Evolutionary conservation across 2,888 invertebrate species (phyloP), one percentile per base, ranked within the genome.

Genomic region (Dascillus cervinus): DNA sequence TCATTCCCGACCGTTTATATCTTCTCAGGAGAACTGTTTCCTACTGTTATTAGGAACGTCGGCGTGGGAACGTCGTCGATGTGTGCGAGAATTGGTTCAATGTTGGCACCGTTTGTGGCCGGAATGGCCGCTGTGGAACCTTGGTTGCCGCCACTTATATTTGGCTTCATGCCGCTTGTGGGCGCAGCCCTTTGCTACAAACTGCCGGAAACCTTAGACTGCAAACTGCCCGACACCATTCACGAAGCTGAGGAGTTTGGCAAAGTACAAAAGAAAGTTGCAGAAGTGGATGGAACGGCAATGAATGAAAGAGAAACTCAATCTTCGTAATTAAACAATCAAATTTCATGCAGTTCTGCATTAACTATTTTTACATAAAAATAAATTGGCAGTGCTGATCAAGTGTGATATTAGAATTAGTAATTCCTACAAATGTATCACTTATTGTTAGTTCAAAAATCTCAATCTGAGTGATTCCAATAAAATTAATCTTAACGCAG

Each of bases 31-130:
- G 92, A 92, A 64, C 60, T 90, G 8, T 91, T 89, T 58, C 92
- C 92, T 0, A 92, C 92, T 0, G 82, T 89, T 2, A 80, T 90
- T 0, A 72, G 92, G 14, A 91, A 90, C 54, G 79, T 84, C 21
- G 91, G 88, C 0, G 79, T 92, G 32, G 92, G 92, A 1, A 69
- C 84, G 2, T 80, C 87, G 13, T 91, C 90, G 0, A 85, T 88
- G 68, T 76, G 82, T 37, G 90, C 90, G 0, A 73, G 91, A 50
- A 65, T 90, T 34, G 92, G 92, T 4, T 88, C 89, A 0, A 86
- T 91, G 72, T 48, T 80, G 3, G 87, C 91, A 1, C 90, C 91
- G 0, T 85, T 85, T 50, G 75, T 91, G 2, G 81, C 83, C 2
- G 74, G 79, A n/a, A 56, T 86, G 13, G 55, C 50, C 2, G 42